These are phyloP conservation scores for Belonocnema kinseyi DNA, from an alignment of 1,140 invertebrate genomes.

Conservation along the genomic window DNA sequence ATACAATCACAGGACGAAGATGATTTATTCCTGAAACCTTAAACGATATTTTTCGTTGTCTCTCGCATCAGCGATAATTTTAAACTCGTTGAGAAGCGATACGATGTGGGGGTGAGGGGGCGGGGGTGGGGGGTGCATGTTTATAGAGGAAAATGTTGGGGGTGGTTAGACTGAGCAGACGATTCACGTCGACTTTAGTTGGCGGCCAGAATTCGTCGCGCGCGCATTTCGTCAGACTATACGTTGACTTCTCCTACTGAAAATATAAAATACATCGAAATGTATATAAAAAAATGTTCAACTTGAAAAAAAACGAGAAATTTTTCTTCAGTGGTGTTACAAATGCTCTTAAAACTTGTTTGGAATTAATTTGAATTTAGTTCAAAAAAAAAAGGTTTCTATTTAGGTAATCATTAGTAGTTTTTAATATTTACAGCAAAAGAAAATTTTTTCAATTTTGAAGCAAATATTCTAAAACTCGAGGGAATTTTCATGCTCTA, in stretches of 20 bases:
- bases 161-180: slow-evolving; percentile 21
- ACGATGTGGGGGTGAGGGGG: too few relatives aligned
- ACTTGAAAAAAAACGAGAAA: neutral
- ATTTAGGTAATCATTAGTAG: too few relatives aligned
- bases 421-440: too few relatives aligned
- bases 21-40: neutral
- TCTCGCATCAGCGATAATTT: neutral
- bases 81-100: too few relatives aligned
- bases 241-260: slow-evolving; percentile 8
- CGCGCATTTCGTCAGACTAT: slow-evolving; percentile 15
- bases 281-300: neutral
- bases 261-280: neutral
- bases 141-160: slow-evolving; percentile 12
- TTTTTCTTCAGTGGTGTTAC: neutral
- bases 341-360: neutral
- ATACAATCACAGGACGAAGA: neutral
- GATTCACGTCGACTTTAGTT: slow-evolving; percentile 28
- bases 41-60: slow-evolving; percentile 15
- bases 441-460: too few relatives aligned
- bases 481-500: too few relatives aligned
- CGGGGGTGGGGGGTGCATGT: neutral
- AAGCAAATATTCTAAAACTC: too few relatives aligned
- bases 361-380: too few relatives aligned
- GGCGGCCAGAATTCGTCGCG: slow-evolving; percentile 33
- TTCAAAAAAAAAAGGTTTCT: too few relatives aligned